Conservation (phyloP, 2,797 vertebrate genomes). For the Muscicapa comitata region DNA sequence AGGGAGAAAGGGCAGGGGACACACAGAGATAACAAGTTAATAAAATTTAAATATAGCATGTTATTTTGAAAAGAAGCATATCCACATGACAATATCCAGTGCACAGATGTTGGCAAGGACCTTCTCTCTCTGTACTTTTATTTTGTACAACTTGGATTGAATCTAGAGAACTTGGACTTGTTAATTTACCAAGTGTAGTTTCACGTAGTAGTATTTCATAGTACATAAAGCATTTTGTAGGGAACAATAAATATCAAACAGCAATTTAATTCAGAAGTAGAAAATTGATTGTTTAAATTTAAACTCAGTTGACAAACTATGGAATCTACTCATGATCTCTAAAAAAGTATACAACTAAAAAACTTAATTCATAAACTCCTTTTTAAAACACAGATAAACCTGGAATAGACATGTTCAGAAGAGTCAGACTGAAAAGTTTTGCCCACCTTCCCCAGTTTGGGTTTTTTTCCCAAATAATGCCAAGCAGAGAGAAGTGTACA, state of each 20-base stretch:
- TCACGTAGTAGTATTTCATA: background rate
- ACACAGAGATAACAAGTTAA: background rate
- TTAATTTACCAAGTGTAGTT: background rate
- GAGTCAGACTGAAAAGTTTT: background rate
- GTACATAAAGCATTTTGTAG: background rate
- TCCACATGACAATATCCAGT: background rate
- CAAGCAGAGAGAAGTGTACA: background rate
- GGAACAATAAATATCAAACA: background rate
- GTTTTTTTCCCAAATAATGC: background rate
- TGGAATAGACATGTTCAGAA: background rate
- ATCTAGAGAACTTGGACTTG: background rate
- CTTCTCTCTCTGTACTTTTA: background rate
- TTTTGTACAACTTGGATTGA: background rate
- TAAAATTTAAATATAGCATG: background rate
- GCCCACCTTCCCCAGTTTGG: rapidly evolving
- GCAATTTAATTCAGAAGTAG: background rate
- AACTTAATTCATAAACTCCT: background rate
- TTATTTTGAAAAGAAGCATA: background rate
- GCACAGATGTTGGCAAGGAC: background rate
- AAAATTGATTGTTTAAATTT: background rate
- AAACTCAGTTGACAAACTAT: background rate
- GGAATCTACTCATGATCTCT: background rate
- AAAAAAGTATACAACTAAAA: background rate
- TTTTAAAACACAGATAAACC: background rate
- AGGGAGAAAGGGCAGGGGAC: background rate